These are phyloP conservation scores for Sparidentex hasta DNA, from an alignment of 2,797 vertebrate genomes.

Conservation along the genomic window DNA sequence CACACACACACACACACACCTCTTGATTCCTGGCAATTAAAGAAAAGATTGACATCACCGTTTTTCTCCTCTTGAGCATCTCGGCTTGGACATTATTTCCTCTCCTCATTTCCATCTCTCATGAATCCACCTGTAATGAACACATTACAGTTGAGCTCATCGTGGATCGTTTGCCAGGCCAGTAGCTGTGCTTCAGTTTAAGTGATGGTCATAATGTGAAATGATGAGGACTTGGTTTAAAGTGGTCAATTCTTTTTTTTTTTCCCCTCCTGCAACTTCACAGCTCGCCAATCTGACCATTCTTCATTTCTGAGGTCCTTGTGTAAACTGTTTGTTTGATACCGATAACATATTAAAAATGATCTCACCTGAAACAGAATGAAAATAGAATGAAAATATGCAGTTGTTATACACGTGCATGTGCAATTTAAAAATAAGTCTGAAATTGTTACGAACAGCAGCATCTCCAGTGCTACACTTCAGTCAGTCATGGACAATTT, in stretches of 20 bases:
- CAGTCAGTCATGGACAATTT: neutral
- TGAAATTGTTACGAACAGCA: neutral
- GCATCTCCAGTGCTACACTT: neutral
- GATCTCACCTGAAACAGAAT: conserved; percentile 7
- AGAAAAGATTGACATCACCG: conserved; percentile 49
- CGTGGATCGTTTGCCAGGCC: conserved; percentile 51
- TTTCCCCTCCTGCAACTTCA: neutral
- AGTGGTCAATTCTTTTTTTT: conserved; percentile 26
- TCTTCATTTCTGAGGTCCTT: conserved; percentile 15
- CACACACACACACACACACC: conserved; percentile 24
- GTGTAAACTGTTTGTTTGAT: conserved; percentile 6
- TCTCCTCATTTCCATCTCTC: conserved; percentile 48
- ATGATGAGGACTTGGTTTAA: conserved; percentile 38
- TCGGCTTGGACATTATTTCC: conserved; percentile 42
- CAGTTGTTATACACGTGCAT: neutral
- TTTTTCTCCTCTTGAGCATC: conserved; percentile 43
- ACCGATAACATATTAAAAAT: conserved; percentile 9
- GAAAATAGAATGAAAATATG: neutral
- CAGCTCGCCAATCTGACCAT: conserved; percentile 4
- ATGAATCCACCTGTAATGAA: conserved; percentile 64
- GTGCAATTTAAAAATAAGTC: neutral
- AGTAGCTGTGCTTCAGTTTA: conserved; percentile 47
- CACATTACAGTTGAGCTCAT: conserved; percentile 54
- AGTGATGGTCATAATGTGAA: conserved; percentile 51
- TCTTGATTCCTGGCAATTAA: conserved; percentile 62